Base-by-base conservation (phyloP, 1,140 invertebrate species). In the Procambarus virginalis region DNA sequence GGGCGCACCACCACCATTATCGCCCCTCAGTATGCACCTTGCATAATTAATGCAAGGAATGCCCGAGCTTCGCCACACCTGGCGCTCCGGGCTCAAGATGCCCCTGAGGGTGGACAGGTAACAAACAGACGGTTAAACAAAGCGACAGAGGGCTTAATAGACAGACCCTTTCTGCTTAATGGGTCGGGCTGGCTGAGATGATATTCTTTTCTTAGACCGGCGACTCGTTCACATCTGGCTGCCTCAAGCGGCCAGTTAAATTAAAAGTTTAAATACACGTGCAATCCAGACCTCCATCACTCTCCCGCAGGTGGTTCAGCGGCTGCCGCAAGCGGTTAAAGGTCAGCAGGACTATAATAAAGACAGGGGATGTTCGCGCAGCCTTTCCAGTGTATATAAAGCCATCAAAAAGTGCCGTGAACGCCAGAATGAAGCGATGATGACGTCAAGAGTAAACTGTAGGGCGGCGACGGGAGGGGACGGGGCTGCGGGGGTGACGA, bases 241-340 rank as follows among this genome's bases (percentile, higher is more conserved):
- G 79, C 79, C 34, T 60, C 2, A 9, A 8, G 20, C 3, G 1
- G 79, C 8, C n/a, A 4, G n/a, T n/a, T 81, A 81, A 55, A 81
- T 60, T 81, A 45, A 49, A 46, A 1, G 49, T 49, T 49, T 14
- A 60, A 81, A 48, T 81, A 64, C 51, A 45, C 45, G 45, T 81
- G 60, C 79, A 60, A 60, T 60, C 55, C 79, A 22, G 79, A 55
- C 79, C 79, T 81, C 55, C 79, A 81, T 81, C 60, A 81, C 55
- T 22, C 20, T 20, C 20, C 20, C 51, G 34, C 51, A 34, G 17
- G 60, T 60, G 51, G 64, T 60, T 60, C 79, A 81, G 79, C 79
- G 60, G 20, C 58, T 81, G 60, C 12, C 17, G 55, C 51, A 81
- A 68, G 55, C 79, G 55, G 34, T 22, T 34, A 22, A 45, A 81